phyloP scores from a whole-genome alignment of 2,888 invertebrate genomes.

The Aethes cnicana region DNA sequence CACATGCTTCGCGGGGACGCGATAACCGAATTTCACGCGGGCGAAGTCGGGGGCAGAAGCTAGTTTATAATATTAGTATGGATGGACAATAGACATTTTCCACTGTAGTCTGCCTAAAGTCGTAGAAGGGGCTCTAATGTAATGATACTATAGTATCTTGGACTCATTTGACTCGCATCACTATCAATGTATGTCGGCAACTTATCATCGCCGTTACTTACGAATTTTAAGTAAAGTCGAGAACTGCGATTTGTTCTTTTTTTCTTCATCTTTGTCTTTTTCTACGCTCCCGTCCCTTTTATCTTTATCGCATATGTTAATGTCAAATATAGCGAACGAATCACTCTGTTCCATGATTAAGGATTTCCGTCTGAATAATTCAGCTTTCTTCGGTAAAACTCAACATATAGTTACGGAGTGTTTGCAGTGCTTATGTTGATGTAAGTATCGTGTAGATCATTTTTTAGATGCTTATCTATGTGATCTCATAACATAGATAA shows the following conservation, averaged over 20 bases:
- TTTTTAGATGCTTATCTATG: constrained; percentile 10
- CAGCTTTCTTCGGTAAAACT: constrained; percentile 7
- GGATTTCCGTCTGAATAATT: no score
- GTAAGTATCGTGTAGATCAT: no score
- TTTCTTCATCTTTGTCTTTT: constrained; percentile 43
- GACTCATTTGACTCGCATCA: background rate
- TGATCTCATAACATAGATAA: constrained; percentile 6
- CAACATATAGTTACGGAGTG: no score
- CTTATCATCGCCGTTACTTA: constrained; percentile 48
- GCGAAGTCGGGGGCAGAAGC: no score
- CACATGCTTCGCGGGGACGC: no score
- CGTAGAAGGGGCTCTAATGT: no score
- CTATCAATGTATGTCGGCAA: background rate
- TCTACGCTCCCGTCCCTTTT: constrained; percentile 44
- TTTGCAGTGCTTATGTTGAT: no score
- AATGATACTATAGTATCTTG: no score
- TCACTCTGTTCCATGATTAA: constrained; percentile 63
- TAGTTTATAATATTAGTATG: no score
- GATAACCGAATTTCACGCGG: no score
- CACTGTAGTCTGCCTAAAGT: no score
- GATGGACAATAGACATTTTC: no score
- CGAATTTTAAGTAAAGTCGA: constrained; percentile 66
- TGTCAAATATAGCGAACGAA: constrained; percentile 66
- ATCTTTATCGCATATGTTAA: constrained; percentile 60
- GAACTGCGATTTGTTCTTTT: constrained; percentile 49